Evolutionary conservation across 2,888 invertebrate genomes (phyloP).

Genomic region (Erebia palarica): DNA sequence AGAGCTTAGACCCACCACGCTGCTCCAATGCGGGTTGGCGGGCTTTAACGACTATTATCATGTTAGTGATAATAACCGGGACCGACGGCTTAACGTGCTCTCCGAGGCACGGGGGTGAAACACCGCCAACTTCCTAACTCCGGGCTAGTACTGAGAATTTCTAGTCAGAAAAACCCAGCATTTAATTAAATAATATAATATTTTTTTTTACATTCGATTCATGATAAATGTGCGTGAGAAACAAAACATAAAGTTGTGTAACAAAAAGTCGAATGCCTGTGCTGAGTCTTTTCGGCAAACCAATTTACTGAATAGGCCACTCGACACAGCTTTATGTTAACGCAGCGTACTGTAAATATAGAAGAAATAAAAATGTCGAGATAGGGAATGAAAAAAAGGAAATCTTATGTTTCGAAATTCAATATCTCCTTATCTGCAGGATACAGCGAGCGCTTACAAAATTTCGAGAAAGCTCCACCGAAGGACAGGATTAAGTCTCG

Average conservation of each 20-base stretch:
- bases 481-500: constrained; percentile 46
- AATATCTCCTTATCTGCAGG: constrained; percentile 67
- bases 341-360: constrained; percentile 55
- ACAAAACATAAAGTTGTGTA: constrained; percentile 29
- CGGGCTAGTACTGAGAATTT: too few species aligned
- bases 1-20: too few species aligned
- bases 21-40: too few species aligned
- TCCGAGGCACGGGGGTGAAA: too few species aligned
- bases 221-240: too few species aligned
- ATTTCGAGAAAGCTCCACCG: background rate
- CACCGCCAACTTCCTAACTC: too few species aligned
- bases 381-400: constrained; percentile 44
- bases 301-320: constrained; percentile 63
- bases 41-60: too few species aligned
- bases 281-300: constrained; percentile 36
- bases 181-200: too few species aligned
- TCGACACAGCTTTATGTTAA: constrained; percentile 55
- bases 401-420: constrained; percentile 73
- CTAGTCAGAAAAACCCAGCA: too few species aligned
- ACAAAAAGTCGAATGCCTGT: constrained; percentile 53
- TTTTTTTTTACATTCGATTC: too few species aligned
- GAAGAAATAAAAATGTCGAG: constrained; percentile 61
- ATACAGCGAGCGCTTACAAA: constrained; percentile 38
- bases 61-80: too few species aligned
- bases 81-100: too few species aligned